Evolutionary conservation across 2,797 vertebrate species (phyloP), one percentile per base, ranked within the genome.

Genomic region (Poecilia wingei): DNA sequence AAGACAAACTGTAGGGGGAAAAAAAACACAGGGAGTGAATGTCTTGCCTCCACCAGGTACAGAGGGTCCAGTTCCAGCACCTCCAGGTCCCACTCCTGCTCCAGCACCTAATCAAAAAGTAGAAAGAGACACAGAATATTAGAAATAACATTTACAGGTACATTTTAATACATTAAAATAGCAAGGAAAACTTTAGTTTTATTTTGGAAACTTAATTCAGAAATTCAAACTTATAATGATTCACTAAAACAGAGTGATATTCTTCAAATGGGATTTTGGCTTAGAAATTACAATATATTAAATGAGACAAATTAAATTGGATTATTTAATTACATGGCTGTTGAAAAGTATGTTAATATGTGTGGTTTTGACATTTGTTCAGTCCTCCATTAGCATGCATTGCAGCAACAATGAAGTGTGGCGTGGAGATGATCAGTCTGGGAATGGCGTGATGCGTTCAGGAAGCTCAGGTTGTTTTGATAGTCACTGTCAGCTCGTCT

Each of bases 21-120:
- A 76, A 81, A 75, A 75, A 53, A 51, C 22, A 51, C 49, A 22
- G 31, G 18, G 8, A 18, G 8, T 74, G 5, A 64, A 53, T 72
- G 0, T 82, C 86, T 92, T 91, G 61, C 92, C 89, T 94, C 91
- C 91, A 81, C 81, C 89, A 9, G 94, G 86, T 16, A 93, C 45
- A 25, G 66, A 81, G 36, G 84, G 83, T 78, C 93, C 92, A 66
- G 88, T 86, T 73, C 93, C 94, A 70, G 87, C 25, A 0, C 91
- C 93, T 76, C 86, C 93, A 49, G 87, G 80, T 3, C 80, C 90
- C 31, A 80, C 87, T 45, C 88, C 89, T 49, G 86, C 77, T 41
- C 93, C 87, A 16, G 84, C 28, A 16, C 94, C 94, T 80, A 84
- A 78, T 77, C 57, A 68, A 85, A 72, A 14, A 83, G 82, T 20